Conservation (phyloP, 2,888 invertebrate species). For the Eupithecia dodoneata region DNA sequence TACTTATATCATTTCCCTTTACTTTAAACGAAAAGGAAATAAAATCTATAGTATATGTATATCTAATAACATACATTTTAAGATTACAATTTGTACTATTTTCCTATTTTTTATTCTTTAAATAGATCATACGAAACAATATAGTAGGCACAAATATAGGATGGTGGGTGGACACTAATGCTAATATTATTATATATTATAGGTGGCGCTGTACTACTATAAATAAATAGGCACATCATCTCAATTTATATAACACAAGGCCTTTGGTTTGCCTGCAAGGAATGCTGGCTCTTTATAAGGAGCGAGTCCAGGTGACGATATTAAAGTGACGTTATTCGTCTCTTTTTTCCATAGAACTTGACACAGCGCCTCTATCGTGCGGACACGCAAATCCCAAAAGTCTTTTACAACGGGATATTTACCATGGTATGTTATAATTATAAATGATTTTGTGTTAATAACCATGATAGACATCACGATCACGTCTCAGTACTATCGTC, state of each 20-base stretch:
- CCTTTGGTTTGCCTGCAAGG: neutral
- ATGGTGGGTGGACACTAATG: constrained; percentile 3
- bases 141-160: constrained; percentile 5
- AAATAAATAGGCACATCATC: neutral
- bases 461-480: too few relatives aligned
- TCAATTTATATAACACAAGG: neutral
- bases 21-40: neutral
- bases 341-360: too few relatives aligned
- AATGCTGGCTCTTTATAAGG: neutral
- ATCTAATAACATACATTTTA: neutral
- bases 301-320: too few relatives aligned
- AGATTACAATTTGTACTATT: constrained; percentile 6
- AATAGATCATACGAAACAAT: neutral
- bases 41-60: neutral
- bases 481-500: too few relatives aligned
- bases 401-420: too few relatives aligned
- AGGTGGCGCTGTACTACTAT: neutral
- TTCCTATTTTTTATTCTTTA: neutral
- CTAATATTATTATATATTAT: neutral
- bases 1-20: neutral
- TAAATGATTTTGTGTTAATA: too few relatives aligned
- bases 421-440: too few relatives aligned
- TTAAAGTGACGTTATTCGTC: too few relatives aligned
- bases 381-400: too few relatives aligned
- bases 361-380: too few relatives aligned